phyloP scores from a whole-genome alignment of 2,797 vertebrate genomes.

The Sebastes oblongus region DNA sequence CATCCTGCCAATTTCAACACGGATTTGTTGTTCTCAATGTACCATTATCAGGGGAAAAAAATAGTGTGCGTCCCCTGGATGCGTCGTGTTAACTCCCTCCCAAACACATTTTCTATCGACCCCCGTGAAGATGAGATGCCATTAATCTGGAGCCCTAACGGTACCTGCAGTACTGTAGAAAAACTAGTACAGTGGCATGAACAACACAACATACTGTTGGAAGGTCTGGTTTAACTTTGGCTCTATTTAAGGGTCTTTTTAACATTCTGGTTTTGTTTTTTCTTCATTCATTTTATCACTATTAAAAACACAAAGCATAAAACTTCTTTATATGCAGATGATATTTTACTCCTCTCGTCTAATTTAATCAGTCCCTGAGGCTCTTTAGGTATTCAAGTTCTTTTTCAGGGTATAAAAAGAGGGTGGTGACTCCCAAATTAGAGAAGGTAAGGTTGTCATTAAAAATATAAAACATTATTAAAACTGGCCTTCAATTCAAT shows the following conservation, averaged over 20 bases:
- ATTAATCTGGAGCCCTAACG: too few species aligned
- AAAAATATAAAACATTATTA: neutral
- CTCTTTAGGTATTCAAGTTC: neutral
- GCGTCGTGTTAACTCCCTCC: too few species aligned
- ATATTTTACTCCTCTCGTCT: neutral
- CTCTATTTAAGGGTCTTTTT: neutral
- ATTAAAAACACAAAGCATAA: neutral
- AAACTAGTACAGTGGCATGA: neutral
- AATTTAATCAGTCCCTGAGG: neutral
- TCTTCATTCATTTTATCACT: neutral
- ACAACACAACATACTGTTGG: neutral
- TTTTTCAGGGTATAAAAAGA: neutral
- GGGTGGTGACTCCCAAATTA: neutral
- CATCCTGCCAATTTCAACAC: too few species aligned
- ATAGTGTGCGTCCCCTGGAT: too few species aligned
- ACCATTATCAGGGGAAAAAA: too few species aligned
- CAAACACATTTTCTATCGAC: too few species aligned
- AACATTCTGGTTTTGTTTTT: neutral
- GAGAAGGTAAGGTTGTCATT: neutral
- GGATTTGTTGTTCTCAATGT: too few species aligned
- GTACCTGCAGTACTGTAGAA: too few species aligned
- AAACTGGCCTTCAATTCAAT: neutral
- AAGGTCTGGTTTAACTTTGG: neutral
- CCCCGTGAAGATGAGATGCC: too few species aligned
- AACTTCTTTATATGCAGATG: neutral